phyloP scores from a whole-genome alignment of 2,888 invertebrate species.

The Drosophila nr. fundita region DNA sequence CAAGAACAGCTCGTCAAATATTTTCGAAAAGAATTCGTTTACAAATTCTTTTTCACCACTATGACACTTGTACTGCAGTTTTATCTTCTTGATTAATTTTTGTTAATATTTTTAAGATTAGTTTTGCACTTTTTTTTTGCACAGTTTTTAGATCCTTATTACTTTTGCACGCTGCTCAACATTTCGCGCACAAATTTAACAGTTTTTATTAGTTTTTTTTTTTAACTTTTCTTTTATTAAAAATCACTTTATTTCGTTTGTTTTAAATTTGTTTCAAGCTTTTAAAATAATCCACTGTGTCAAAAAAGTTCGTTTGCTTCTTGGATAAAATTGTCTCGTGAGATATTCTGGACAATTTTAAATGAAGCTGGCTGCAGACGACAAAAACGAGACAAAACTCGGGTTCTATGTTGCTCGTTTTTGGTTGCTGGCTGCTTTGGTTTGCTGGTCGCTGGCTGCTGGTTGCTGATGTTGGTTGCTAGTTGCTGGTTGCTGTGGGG shows the following conservation, averaged over 20 bases:
- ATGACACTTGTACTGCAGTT: slow-evolving; percentile 61
- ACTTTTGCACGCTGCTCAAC: slow-evolving; percentile 47
- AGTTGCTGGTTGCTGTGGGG: slow-evolving; percentile 52
- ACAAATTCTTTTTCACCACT: slow-evolving; percentile 52
- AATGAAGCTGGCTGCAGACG: slow-evolving; percentile 56
- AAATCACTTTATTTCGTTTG: slow-evolving; percentile 32
- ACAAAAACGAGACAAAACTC: slow-evolving; percentile 48
- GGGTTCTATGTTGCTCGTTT: slow-evolving; percentile 50
- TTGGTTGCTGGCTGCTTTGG: slow-evolving; percentile 34
- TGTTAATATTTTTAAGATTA: slow-evolving; percentile 32
- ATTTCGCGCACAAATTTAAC: slow-evolving; percentile 64
- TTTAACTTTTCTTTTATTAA: slow-evolving; percentile 19
- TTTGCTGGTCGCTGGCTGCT: slow-evolving; percentile 32
- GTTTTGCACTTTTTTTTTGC: slow-evolving; percentile 43
- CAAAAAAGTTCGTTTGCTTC: slow-evolving; percentile 64
- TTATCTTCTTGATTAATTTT: slow-evolving; percentile 17
- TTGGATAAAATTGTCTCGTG: slow-evolving; percentile 44
- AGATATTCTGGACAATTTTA: slow-evolving; percentile 49
- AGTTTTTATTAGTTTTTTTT: slow-evolving; percentile 32
- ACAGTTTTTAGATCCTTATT: slow-evolving; percentile 64
- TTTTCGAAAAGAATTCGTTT: slow-evolving; percentile 44
- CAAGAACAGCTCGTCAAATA: slow-evolving; percentile 54
- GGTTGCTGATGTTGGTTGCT: slow-evolving; percentile 36
- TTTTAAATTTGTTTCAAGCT: slow-evolving; percentile 12
- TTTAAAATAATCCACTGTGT: slow-evolving; percentile 60